A percentile compares a stretch with the other conserved stretches of the same genome.
Evolutionary conservation across 2,113 vertebrate genomes (phyloP).

Genomic region (Ia io): DNA sequence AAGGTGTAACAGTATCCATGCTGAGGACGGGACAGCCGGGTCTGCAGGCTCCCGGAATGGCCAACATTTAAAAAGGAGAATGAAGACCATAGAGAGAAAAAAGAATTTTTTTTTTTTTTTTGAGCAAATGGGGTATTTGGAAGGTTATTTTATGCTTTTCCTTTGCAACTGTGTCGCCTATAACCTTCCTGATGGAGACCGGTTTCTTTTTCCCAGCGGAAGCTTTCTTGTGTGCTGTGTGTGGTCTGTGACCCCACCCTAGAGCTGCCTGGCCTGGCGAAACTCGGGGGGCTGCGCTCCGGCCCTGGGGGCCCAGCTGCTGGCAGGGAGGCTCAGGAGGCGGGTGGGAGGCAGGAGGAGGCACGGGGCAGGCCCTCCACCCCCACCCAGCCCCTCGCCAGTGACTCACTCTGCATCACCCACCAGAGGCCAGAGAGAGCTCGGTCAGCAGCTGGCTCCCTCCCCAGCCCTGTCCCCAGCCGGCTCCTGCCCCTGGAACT

Average conservation of each 20-base stretch:
- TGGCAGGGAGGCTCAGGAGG: neutral
- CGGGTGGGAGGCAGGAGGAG: neutral
- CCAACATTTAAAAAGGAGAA: constrained; percentile 47
- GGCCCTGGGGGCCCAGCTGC: neutral
- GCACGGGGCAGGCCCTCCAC: neutral
- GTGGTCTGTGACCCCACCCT: constrained; percentile 56
- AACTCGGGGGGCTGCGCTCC: fast-evolving
- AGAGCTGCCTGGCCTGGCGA: neutral
- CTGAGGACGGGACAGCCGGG: neutral
- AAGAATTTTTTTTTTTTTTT: neutral
- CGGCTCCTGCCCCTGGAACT: neutral
- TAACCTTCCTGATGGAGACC: constrained; percentile 26
- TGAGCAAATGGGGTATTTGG: constrained; percentile 75
- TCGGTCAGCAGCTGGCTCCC: neutral
- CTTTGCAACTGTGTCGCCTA: constrained; percentile 16
- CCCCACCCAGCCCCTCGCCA: neutral
- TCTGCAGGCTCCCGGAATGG: neutral
- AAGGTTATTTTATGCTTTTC: constrained; percentile 76
- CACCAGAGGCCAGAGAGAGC: neutral
- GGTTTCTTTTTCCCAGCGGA: neutral
- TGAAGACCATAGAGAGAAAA: constrained; percentile 48
- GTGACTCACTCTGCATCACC: fast-evolving
- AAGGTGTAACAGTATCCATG: neutral
- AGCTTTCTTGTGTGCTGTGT: constrained; percentile 28
- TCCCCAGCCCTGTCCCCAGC: no score